Evolutionary conservation across 2,113 vertebrate species (phyloP), one percentile per base, ranked within the genome.

Genomic region (Percopsis transmontana): DNA sequence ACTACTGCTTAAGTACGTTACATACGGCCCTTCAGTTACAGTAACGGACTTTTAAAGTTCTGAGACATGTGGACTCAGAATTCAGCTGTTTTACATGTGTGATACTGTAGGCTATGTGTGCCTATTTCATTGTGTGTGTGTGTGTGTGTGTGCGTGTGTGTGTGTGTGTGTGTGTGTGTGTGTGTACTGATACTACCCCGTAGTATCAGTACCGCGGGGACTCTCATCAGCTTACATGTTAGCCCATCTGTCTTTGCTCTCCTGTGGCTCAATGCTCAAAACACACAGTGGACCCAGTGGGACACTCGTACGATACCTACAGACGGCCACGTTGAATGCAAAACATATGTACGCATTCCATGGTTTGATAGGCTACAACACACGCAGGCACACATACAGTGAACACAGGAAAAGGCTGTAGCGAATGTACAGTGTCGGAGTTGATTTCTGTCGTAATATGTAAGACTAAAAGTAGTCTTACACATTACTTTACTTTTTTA

Each of bases 201-300:
- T 62, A 58, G 45, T 62, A 55, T 59, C 58, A 52, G 68, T 33
- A 2, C 82, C 68, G 50, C 42, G 41, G 78, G 51, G 77, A 68
- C 51, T 50, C 55, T 70, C 68, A 79, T 82, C 74, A 73, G 61
- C 70, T 58, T 55, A 72, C 82, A 81, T 79, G 82, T 81, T 83
- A 85, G 69, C 45, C 62, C 59, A 62, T 56, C 40, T 19, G 52
- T 53, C 78, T 79, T 78, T 77, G 41, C 78, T 71, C 78, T 78
- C 82, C 15, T 33, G 65, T 5, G 62, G 55, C 50, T 72, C 41
- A 70, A 62, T 33, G 47, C 45, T 5, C 42, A 33, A 66, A 78
- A 77, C 81, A 63, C 12, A 44, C 42, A 69, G 66, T 58, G 51
- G 53, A 54, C 66, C 61, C 74, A 39, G 42, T 2, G 20, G 62